phyloP scores from a whole-genome alignment of 2,888 invertebrate genomes.

The Pseudanteris insignis region DNA sequence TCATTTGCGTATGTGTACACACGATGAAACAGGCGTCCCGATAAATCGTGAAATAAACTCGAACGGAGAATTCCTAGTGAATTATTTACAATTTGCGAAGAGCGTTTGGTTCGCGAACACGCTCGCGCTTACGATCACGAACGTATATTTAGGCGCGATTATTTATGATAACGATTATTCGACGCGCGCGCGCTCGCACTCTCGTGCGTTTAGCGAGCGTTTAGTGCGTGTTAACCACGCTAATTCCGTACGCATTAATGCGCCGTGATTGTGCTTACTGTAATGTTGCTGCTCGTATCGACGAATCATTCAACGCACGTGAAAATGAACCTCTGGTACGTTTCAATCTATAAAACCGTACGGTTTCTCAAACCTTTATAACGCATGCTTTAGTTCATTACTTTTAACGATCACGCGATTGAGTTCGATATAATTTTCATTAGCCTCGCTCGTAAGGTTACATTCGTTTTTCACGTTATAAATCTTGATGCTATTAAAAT shows the following conservation, averaged over 20 bases:
- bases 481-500: too few species aligned
- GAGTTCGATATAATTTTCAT: not conserved
- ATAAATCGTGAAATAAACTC: conserved; percentile 34
- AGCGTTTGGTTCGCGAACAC: conserved; percentile 50
- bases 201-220: conserved; percentile 62
- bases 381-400: conserved; percentile 1
- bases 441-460: not conserved
- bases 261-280: conserved; percentile 17
- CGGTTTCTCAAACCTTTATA: not conserved
- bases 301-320: conserved; percentile 27
- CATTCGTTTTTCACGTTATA: too few species aligned
- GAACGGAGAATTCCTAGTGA: conserved; percentile 25
- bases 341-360: conserved; percentile 15
- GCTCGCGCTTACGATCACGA: conserved; percentile 44
- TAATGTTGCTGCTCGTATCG: conserved; percentile 17
- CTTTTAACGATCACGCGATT: conserved; percentile 4
- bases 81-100: conserved; percentile 46
- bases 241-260: conserved; percentile 59
- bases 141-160: conserved; percentile 63
- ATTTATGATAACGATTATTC: conserved; percentile 65
- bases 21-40: conserved; percentile 18
- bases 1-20: conserved; percentile 8
- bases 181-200: conserved; percentile 58
- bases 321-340: conserved; percentile 30
- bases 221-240: conserved; percentile 60